These are phyloP conservation scores for Enteromius viviparus DNA, from an alignment of 2,797 vertebrate genomes.

Conservation along the genomic window DNA sequence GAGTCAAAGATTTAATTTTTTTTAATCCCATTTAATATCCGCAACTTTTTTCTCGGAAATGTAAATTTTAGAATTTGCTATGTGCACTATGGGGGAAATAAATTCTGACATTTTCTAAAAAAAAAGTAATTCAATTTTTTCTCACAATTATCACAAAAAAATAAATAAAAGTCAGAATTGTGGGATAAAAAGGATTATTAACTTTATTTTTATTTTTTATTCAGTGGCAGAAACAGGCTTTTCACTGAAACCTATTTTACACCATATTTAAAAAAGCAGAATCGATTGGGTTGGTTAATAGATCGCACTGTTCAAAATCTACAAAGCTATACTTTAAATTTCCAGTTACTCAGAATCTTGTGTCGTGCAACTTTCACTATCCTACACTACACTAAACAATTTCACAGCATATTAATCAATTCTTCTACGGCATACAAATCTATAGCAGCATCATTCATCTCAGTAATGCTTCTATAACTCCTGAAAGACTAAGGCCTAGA, in stretches of 20 bases:
- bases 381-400: slow-evolving; percentile 7
- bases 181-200: neutral
- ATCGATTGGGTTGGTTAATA: neutral
- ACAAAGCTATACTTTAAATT: neutral
- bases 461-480: slow-evolving; percentile 1
- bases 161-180: neutral
- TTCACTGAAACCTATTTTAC: neutral
- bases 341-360: neutral
- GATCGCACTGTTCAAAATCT: neutral
- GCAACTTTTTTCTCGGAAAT: neutral
- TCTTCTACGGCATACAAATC: neutral
- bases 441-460: slow-evolving; percentile 13
- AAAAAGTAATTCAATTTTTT: neutral
- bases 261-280: neutral
- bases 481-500: slow-evolving; percentile 3
- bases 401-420: slow-evolving; percentile 1
- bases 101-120: neutral
- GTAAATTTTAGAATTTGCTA: neutral
- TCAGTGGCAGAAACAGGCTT: neutral
- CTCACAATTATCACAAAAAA: neutral
- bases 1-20: neutral
- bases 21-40: neutral
- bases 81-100: neutral
- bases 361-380: neutral
- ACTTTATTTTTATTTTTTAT: neutral